phyloP scores from a whole-genome alignment of 2,888 invertebrate genomes.

The Lycaena phlaeas region DNA sequence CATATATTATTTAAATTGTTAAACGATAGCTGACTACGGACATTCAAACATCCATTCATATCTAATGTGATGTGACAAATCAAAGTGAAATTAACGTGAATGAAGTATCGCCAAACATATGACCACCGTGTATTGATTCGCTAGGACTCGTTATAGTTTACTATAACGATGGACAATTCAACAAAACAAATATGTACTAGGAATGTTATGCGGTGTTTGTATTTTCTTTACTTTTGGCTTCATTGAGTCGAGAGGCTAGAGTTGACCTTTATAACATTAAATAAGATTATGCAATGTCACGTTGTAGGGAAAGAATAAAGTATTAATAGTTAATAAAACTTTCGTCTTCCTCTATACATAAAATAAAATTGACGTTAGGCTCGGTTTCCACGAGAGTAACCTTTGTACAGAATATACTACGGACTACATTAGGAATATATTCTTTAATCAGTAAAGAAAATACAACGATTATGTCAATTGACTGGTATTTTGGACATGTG shows the following conservation, averaged over 20 bases:
- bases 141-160: constrained; percentile 54
- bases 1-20: constrained; percentile 70
- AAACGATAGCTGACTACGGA: constrained; percentile 63
- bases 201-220: constrained; percentile 30
- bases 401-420: no score
- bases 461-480: background rate
- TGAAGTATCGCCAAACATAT: constrained; percentile 65
- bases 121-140: constrained; percentile 72
- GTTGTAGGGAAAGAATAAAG: no score
- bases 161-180: constrained; percentile 30
- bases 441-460: constrained; percentile 5
- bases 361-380: background rate
- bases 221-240: constrained; percentile 11
- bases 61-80: constrained; percentile 56
- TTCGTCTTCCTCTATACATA: no score
- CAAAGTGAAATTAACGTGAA: constrained; percentile 62
- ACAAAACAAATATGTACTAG: constrained; percentile 25
- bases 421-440: no score
- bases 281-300: no score
- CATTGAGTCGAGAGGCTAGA: no score
- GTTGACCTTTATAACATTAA: background rate
- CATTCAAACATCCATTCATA: constrained; percentile 65
- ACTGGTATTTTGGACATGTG: background rate
- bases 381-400: no score
- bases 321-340: no score